These are phyloP conservation scores for Ruditapes philippinarum DNA, from an alignment of 1,140 invertebrate genomes.

Conservation along the genomic window DNA sequence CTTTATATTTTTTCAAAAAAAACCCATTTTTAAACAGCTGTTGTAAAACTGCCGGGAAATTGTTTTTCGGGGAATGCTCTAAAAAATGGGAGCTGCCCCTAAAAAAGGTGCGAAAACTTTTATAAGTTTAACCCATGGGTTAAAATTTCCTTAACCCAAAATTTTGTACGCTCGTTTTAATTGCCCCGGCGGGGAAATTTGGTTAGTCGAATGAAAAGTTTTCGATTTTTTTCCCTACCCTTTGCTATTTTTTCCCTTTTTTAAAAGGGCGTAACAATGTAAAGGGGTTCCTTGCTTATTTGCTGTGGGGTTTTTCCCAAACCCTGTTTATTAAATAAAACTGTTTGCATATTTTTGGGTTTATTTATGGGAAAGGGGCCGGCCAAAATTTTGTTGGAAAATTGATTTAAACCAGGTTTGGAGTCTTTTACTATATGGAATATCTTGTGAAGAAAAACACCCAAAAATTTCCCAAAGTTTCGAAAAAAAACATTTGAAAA, in stretches of 20 bases:
- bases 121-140: constrained; percentile 62
- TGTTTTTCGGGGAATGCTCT: constrained; percentile 45
- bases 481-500: constrained; percentile 12
- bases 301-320: constrained; percentile 59
- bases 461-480: background rate
- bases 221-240: constrained; percentile 57
- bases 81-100: constrained; percentile 47
- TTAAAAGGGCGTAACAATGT: constrained; percentile 61
- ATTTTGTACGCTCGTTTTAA: constrained; percentile 49
- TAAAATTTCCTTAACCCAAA: constrained; percentile 56
- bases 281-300: constrained; percentile 56
- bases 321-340: constrained; percentile 58
- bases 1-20: constrained; percentile 5
- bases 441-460: background rate
- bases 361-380: constrained; percentile 59
- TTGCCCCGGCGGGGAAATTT: constrained; percentile 29
- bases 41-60: constrained; percentile 50
- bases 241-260: constrained; percentile 49
- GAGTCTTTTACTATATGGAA: too few species aligned
- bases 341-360: constrained; percentile 64
- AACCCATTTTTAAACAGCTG: constrained; percentile 38
- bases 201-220: constrained; percentile 53
- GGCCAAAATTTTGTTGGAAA: background rate
- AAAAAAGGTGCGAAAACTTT: constrained; percentile 53
- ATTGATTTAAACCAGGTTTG: background rate